phyloP scores from a whole-genome alignment of 2,113 vertebrate species.

The Coturnix japonica region DNA sequence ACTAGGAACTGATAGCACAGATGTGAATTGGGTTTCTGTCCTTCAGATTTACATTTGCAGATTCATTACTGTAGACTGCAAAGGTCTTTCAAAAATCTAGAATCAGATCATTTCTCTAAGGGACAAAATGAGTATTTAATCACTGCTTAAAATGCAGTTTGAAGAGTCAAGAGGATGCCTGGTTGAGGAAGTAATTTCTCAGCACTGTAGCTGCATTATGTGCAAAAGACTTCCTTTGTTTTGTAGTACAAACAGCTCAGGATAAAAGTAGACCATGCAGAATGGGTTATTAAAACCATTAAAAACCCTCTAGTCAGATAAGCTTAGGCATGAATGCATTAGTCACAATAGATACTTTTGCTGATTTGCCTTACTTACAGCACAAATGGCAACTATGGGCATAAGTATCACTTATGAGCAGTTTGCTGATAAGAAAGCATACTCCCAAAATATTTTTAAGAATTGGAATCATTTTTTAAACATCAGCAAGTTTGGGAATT shows the following conservation, averaged over 20 bases:
- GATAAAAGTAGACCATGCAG: slow-evolving; percentile 31
- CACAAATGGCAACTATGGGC: slow-evolving; percentile 45
- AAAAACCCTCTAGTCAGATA: slow-evolving; percentile 40
- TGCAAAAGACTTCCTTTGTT: slow-evolving; percentile 68
- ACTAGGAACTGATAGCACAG: slow-evolving; percentile 19
- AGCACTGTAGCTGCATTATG: slow-evolving; percentile 53
- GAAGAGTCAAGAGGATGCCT: slow-evolving; percentile 61
- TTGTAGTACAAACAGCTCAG: slow-evolving; percentile 9
- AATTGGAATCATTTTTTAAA: slow-evolving; percentile 8
- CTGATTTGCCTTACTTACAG: slow-evolving; percentile 18
- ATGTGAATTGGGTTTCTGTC: slow-evolving; percentile 46
- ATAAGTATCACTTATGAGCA: slow-evolving; percentile 49
- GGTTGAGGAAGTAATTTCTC: slow-evolving; percentile 69
- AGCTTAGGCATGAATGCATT: slow-evolving; percentile 29
- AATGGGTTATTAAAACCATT: slow-evolving; percentile 62
- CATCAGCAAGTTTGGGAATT: slow-evolving; percentile 42
- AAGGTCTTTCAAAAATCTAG: slow-evolving; percentile 37
- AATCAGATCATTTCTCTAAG: slow-evolving; percentile 63
- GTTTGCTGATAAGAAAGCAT: slow-evolving; percentile 15
- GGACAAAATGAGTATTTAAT: slow-evolving; percentile 62
- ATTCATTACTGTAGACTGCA: slow-evolving; percentile 49
- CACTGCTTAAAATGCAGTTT: slow-evolving; percentile 64
- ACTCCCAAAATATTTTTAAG: slow-evolving; percentile 50
- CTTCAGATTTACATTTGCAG: slow-evolving; percentile 63
- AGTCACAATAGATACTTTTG: slow-evolving; percentile 54